Evolutionary conservation across 2,113 vertebrate genomes (phyloP).

Genomic region (Oncorhynchus masou): DNA sequence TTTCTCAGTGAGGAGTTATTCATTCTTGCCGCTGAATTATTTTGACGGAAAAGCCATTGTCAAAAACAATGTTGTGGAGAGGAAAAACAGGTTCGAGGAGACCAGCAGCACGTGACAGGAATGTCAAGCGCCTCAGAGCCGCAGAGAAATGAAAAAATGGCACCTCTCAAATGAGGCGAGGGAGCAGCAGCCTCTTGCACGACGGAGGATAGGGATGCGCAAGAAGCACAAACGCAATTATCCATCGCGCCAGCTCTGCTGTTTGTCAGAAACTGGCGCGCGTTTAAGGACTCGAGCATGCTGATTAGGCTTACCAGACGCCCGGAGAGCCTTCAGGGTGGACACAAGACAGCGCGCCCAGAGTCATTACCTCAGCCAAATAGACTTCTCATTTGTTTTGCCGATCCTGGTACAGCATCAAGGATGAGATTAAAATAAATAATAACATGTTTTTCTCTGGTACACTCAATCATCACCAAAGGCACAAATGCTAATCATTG

Average conservation of each 20-base stretch:
- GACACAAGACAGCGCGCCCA: constrained; percentile 57
- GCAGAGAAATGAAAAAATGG: constrained; percentile 65
- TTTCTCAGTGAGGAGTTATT: constrained; percentile 51
- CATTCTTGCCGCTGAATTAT: constrained; percentile 65
- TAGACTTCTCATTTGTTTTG: constrained; percentile 65
- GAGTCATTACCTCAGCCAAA: constrained; percentile 68
- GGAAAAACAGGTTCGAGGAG: constrained; percentile 44
- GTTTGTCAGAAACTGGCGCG: constrained; percentile 60
- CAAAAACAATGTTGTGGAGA: constrained; percentile 39
- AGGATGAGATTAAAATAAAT: constrained; percentile 45
- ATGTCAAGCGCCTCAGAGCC: constrained; percentile 61
- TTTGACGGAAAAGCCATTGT: constrained; percentile 45
- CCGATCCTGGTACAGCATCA: constrained; percentile 42
- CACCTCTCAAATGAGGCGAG: constrained; percentile 61
- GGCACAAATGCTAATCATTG: constrained; percentile 4
- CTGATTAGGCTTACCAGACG: constrained; percentile 63
- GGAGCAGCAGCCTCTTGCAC: constrained; percentile 35
- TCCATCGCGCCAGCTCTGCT: constrained; percentile 62
- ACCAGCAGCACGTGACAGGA: constrained; percentile 35
- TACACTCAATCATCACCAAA: constrained; percentile 48
- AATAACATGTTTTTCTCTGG: constrained; percentile 22
- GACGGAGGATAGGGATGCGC: constrained; percentile 36
- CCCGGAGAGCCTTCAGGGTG: constrained; percentile 57
- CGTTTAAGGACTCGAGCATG: constrained; percentile 56
- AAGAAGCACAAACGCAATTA: constrained; percentile 64